Evolutionary conservation across 2,888 invertebrate species (phyloP).

Genomic region (Amphipyra berbera): DNA sequence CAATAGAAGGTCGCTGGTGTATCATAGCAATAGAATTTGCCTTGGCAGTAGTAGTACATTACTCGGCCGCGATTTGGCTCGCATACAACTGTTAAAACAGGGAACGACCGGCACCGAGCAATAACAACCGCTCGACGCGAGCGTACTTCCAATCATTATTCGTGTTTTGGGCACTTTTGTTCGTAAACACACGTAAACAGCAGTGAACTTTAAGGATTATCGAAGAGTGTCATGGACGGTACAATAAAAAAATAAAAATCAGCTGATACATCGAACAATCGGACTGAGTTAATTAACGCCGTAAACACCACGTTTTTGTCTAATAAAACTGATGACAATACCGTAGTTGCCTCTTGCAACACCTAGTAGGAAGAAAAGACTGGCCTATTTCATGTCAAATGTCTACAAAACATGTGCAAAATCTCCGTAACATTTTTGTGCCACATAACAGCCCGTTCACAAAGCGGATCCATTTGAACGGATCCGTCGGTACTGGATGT

Average conservation of each 20-base stretch:
- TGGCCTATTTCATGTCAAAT: slow-evolving; percentile 4
- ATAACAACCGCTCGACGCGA: slow-evolving; percentile 60
- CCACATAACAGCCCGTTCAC: too few relatives aligned
- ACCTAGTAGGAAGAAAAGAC: too few relatives aligned
- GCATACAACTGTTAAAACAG: slow-evolving; percentile 72
- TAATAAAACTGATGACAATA: too few relatives aligned
- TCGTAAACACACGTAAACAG: slow-evolving; percentile 39
- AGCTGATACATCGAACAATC: too few relatives aligned
- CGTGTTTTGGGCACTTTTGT: slow-evolving; percentile 56
- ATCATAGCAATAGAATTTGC: slow-evolving; percentile 84
- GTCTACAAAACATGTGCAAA: slow-evolving; percentile 20
- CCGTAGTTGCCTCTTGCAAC: too few relatives aligned
- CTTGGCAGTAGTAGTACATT: slow-evolving; percentile 82
- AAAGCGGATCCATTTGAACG: too few relatives aligned
- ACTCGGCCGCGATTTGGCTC: slow-evolving; percentile 80
- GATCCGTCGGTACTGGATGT: too few relatives aligned
- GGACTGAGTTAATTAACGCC: too few relatives aligned
- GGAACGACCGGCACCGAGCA: slow-evolving; percentile 57
- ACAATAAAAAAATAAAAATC: neutral
- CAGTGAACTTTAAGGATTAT: slow-evolving; percentile 44
- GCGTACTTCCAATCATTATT: slow-evolving; percentile 55
- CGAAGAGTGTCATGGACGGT: slow-evolving; percentile 30
- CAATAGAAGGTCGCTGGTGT: slow-evolving; percentile 85
- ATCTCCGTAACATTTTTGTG: slow-evolving; percentile 23
- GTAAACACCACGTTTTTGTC: too few relatives aligned